These are phyloP conservation scores for Columba guinea DNA, from an alignment of 2,797 vertebrate species.

Conservation along the genomic window DNA sequence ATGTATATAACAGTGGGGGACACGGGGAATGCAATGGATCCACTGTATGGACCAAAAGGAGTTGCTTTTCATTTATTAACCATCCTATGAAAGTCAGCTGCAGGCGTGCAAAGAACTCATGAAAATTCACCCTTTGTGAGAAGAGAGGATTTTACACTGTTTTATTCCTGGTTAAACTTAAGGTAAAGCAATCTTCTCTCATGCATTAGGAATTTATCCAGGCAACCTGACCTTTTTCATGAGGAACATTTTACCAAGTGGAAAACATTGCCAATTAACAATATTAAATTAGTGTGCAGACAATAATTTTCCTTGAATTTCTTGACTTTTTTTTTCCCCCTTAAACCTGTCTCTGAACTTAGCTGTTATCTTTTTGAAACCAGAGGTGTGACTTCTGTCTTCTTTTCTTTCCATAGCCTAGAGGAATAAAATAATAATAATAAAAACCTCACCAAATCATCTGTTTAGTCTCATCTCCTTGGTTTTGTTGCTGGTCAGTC, in stretches of 20 bases:
- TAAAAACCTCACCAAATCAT: conserved; percentile 6
- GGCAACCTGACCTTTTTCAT: conserved; percentile 34
- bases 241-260: conserved; percentile 45
- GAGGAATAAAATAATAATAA: conserved; percentile 32
- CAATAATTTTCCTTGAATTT: conserved; percentile 27
- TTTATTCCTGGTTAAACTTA: background rate
- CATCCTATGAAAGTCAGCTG: background rate
- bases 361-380: conserved; percentile 4
- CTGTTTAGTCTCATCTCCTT: conserved; percentile 70
- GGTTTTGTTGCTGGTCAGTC: conserved; percentile 65
- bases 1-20: too few species aligned
- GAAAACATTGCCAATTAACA: conserved; percentile 35
- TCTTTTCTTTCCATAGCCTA: background rate
- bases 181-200: conserved; percentile 23
- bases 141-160: background rate
- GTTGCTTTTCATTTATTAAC: background rate
- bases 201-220: background rate
- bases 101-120: background rate
- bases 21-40: background rate
- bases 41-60: background rate
- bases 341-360: background rate
- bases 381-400: background rate
- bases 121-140: background rate
- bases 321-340: background rate
- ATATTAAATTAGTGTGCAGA: background rate